Conservation (phyloP, 2,113 vertebrate species). For the Aptenodytes forsteri region DNA sequence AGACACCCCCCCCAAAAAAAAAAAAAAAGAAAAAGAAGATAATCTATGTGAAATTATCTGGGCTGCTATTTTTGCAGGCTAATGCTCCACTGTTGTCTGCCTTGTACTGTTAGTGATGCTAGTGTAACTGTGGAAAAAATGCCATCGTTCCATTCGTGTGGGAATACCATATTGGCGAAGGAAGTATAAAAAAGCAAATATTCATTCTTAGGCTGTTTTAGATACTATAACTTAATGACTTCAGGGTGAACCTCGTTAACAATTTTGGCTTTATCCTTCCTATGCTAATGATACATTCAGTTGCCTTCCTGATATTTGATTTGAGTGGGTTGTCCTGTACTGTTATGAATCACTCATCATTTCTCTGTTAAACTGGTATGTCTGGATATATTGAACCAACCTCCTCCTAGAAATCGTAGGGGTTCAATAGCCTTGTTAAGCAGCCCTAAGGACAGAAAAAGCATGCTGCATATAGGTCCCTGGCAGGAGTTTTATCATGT, state of each 20-base stretch:
- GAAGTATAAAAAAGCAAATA: not conserved
- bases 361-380: not conserved
- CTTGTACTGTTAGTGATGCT: not conserved
- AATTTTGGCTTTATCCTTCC: not conserved
- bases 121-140: not conserved
- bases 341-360: not conserved
- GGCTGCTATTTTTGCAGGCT: not conserved
- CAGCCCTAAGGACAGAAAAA: not conserved
- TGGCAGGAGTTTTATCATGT: not conserved
- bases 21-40: rapidly evolving
- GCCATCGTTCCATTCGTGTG: not conserved
- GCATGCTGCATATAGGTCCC: not conserved
- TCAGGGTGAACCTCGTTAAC: not conserved
- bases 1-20: rapidly evolving
- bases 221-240: not conserved
- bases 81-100: not conserved
- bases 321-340: not conserved
- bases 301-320: not conserved
- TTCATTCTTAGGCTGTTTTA: not conserved
- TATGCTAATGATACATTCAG: not conserved
- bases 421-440: not conserved
- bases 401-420: not conserved
- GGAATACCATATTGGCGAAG: not conserved
- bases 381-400: not conserved
- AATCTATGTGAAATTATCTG: not conserved